Evolutionary conservation across 2,797 vertebrate genomes (phyloP).

Genomic region (Prionace glauca): DNA sequence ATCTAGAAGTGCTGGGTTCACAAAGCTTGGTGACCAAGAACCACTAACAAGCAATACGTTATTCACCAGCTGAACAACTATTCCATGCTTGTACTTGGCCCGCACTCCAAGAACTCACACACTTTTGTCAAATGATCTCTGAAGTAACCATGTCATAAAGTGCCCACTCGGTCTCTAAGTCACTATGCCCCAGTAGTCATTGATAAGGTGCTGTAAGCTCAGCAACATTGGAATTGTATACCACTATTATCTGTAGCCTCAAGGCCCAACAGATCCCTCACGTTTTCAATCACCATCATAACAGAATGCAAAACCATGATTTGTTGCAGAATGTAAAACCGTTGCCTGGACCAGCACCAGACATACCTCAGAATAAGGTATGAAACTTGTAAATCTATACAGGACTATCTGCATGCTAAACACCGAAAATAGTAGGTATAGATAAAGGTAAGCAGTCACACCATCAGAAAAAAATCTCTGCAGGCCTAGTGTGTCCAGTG

Average conservation of each 20-base stretch:
- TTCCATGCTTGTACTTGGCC: too few relatives aligned
- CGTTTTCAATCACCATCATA: not conserved
- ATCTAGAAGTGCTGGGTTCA: too few relatives aligned
- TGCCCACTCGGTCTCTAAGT: not conserved
- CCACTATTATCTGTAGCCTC: not conserved
- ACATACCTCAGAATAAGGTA: not conserved
- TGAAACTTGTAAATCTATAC: not conserved
- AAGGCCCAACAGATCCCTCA: not conserved
- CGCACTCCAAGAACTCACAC: too few relatives aligned
- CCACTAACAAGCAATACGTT: too few relatives aligned
- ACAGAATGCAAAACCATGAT: not conserved
- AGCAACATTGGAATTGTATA: not conserved
- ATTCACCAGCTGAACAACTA: too few relatives aligned
- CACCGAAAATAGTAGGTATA: not conserved
- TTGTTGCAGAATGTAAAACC: not conserved
- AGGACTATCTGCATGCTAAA: not conserved
- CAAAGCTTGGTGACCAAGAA: too few relatives aligned
- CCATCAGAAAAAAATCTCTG: not conserved
- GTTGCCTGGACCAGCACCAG: not conserved
- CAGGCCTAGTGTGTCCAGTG: not conserved
- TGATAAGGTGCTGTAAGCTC: not conserved
- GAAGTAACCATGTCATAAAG: too few relatives aligned
- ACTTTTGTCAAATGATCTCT: too few relatives aligned
- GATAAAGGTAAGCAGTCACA: not conserved
- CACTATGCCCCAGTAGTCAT: not conserved